These are phyloP conservation scores for Vespertilio murinus DNA, from an alignment of 2,797 vertebrate species.

Conservation along the genomic window DNA sequence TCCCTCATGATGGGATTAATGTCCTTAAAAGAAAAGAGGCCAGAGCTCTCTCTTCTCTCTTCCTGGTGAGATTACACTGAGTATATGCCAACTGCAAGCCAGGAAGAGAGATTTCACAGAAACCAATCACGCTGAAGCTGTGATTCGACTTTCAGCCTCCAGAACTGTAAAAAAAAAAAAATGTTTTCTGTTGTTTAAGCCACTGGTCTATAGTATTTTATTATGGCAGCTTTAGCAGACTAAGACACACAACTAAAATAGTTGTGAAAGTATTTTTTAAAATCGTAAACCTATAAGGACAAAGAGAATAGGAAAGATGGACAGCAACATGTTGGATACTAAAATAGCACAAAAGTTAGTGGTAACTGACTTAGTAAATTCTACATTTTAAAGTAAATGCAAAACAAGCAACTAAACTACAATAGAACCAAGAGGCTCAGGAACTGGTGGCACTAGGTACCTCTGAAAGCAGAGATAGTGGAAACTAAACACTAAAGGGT, in stretches of 20 bases:
- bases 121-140: not conserved
- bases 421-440: not conserved
- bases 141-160: not conserved
- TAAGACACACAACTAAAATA: not conserved
- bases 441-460: not conserved
- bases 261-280: not conserved
- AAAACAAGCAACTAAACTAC: not conserved
- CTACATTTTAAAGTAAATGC: not conserved
- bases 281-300: not conserved
- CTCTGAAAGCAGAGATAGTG: not conserved
- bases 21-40: not conserved
- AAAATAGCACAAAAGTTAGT: not conserved
- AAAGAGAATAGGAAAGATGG: constrained; percentile 11
- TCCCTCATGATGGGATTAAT: not conserved
- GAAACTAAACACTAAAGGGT: not conserved
- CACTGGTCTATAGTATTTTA: not conserved
- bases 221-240: not conserved
- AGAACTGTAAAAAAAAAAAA: not conserved
- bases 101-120: not conserved
- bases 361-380: not conserved
- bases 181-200: not conserved
- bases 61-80: not conserved
- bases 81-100: not conserved
- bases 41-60: not conserved
- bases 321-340: not conserved